These are phyloP conservation scores for Agrochola litura DNA, from an alignment of 2,888 invertebrate genomes.

Conservation along the genomic window DNA sequence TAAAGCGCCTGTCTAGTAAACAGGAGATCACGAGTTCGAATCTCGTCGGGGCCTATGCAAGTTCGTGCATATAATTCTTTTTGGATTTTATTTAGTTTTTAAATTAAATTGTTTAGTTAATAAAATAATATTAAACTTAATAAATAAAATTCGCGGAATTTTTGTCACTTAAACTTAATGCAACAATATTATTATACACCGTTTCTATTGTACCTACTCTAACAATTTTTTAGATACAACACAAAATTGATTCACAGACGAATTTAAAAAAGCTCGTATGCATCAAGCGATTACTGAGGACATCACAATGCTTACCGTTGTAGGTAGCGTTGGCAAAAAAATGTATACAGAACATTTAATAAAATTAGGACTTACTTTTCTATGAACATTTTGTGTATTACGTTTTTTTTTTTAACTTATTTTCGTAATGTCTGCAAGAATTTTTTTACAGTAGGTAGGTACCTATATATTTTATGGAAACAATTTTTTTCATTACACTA, in stretches of 20 bases:
- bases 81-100: conserved; percentile 13
- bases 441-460: too few species aligned
- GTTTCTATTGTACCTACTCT: not conserved
- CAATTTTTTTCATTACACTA: too few species aligned
- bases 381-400: too few species aligned
- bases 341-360: not conserved
- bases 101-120: not conserved
- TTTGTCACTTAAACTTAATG: not conserved
- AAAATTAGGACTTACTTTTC: too few species aligned
- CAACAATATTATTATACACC: not conserved
- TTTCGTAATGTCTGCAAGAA: too few species aligned
- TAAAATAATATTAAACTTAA: not conserved
- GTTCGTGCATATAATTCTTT: conserved; percentile 20
- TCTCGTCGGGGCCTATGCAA: conserved; percentile 86
- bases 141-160: not conserved
- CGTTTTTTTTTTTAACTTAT: too few species aligned
- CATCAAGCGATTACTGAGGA: conserved; percentile 42
- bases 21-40: conserved; percentile 90
- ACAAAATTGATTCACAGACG: conserved; percentile 48
- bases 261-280: conserved; percentile 58
- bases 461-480: too few species aligned
- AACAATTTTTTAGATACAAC: conserved; percentile 4
- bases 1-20: conserved; percentile 90
- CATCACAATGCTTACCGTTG: conserved; percentile 45
- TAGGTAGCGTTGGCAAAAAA: conserved; percentile 50